Evolutionary conservation across 1,140 invertebrate species (phyloP), one percentile per base, ranked within the genome.

Genomic region (Camponotus floridanus): DNA sequence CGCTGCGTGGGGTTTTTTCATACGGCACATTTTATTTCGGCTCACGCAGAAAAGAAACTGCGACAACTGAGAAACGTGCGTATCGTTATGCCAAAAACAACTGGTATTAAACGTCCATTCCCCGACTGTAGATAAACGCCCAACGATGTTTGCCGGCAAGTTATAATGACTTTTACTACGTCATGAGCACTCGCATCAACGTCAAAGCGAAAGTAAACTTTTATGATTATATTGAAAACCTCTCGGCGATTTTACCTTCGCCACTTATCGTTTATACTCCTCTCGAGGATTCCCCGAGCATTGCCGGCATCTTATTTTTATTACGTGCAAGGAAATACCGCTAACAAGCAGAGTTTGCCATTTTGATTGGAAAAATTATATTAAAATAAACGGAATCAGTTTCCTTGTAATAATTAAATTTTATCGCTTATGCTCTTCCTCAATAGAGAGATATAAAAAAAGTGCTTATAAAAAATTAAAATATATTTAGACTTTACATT

Each of bases 221-320:
- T 86, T 73, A 84, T 86, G 80, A 86, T 86, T 86, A 86, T 84
- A 84, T 86, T 86, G 79, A 84, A 86, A 84, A 84, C 64, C 79
- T 83, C 85, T 71, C 85, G 67, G 55, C 67, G 70, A 70, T 67
- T 78, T 73, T 78, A 76, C 73, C 62, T 85, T 36, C 73, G 15
- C 57, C 57, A 78, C 81, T 85, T 85, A 78, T 13, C 81, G 59
- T 83, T 76, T 78, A 85, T 85, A 85, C 73, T 45, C 26, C 73
- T 78, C 74, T 65, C 26, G 81, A 78, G 74, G 36, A 18, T 65
- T 65, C 21, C 31, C 57, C 57, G 70, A 62, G 68, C 55, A 45
- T 31, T 33, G 81, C 4, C 15, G 31, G 42, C 42, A 31, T 67
- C 26, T 85, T 85, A 76, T 78, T 85, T 83, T 83, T 83, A 74